Conservation (phyloP, 2,888 invertebrate genomes). For the Pecten maximus region DNA sequence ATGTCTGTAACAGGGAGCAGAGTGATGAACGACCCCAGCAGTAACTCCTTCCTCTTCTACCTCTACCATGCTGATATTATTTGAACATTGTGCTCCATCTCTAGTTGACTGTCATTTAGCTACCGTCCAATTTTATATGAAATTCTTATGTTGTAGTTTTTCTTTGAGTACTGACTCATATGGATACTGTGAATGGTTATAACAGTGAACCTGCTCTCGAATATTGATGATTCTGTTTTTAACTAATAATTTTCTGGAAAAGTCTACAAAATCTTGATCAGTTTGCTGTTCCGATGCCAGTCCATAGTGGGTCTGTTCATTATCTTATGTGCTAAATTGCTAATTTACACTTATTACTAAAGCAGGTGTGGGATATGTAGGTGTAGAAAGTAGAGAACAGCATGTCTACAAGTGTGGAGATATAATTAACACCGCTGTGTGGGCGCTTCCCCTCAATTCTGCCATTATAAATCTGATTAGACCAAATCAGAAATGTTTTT, state of each 20-base stretch:
- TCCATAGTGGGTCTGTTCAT: background rate
- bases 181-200: background rate
- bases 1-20: background rate
- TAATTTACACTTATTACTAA: background rate
- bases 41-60: background rate
- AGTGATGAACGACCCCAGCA: background rate
- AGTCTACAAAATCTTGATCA: background rate
- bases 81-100: background rate
- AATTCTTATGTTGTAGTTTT: background rate
- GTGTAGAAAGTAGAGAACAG: background rate
- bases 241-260: background rate
- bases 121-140: background rate
- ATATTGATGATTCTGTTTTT: background rate
- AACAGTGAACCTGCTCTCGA: too few species aligned
- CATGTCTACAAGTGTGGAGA: background rate
- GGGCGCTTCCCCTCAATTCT: background rate
- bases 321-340: background rate
- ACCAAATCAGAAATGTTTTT: background rate
- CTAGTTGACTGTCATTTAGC: background rate
- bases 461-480: background rate
- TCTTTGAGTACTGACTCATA: background rate
- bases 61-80: background rate
- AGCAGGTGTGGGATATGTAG: background rate
- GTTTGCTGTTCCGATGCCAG: background rate
- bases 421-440: background rate